phyloP scores from a whole-genome alignment of 2,888 invertebrate genomes.

The Plebejus melissa region DNA sequence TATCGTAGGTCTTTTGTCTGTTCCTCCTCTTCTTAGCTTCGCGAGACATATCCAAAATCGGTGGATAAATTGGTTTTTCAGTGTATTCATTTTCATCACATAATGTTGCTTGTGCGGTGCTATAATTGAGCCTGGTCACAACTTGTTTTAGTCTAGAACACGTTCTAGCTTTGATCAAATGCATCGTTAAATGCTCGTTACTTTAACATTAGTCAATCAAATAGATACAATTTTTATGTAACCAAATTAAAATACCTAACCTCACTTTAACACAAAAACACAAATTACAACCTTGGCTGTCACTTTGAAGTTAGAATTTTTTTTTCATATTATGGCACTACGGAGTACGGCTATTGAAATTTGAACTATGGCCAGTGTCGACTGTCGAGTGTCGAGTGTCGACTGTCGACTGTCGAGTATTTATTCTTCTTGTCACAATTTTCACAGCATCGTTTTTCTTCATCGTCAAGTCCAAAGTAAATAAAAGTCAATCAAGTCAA shows the following conservation, averaged over 20 bases:
- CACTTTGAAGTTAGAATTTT: too few species aligned
- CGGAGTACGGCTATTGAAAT: too few species aligned
- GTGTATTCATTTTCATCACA: constrained; percentile 64
- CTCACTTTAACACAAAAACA: background rate
- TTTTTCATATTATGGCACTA: too few species aligned
- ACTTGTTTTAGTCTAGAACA: constrained; percentile 55
- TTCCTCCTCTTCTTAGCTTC: constrained; percentile 69
- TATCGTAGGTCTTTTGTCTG: constrained; percentile 70
- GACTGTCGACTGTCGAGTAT: too few species aligned
- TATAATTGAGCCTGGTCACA: constrained; percentile 42
- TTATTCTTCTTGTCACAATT: too few species aligned
- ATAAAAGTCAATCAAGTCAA: too few species aligned
- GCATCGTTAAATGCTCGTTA: constrained; percentile 47
- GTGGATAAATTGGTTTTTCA: constrained; percentile 75
- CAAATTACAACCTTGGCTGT: too few species aligned
- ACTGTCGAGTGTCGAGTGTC: too few species aligned
- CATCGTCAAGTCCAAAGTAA: too few species aligned
- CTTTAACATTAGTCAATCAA: background rate
- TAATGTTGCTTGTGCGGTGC: constrained; percentile 48
- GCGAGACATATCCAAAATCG: constrained; percentile 80
- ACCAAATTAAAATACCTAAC: background rate
- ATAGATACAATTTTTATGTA: background rate
- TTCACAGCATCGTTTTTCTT: too few species aligned
- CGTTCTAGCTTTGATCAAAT: constrained; percentile 54
- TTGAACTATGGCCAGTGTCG: too few species aligned